Percentiles rank a stretch among this genome's conserved stretches.
Conservation (phyloP, 2,888 invertebrate genomes). For the Lomographa bimaculata region DNA sequence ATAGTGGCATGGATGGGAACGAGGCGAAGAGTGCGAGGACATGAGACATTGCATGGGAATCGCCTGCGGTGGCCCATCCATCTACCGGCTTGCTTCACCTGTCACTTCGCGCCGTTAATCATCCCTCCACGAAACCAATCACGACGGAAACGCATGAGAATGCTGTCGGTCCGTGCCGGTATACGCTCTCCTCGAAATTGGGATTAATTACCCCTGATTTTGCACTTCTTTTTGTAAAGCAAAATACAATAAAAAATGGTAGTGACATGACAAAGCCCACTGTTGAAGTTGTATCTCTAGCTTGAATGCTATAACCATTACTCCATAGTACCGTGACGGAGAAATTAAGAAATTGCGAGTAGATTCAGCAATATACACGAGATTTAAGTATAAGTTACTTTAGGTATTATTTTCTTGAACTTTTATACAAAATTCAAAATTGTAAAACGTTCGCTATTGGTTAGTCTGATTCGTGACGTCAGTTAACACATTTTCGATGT, state of each 20-base stretch:
- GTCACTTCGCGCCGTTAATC: conserved; percentile 58
- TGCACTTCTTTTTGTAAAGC: conserved; percentile 5
- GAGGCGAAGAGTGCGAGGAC: conserved; percentile 28
- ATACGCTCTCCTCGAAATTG: conserved; percentile 27
- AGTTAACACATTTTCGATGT: too few relatives aligned
- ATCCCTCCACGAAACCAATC: conserved; percentile 51
- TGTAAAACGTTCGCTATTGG: too few relatives aligned
- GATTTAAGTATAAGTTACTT: too few relatives aligned
- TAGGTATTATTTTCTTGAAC: too few relatives aligned
- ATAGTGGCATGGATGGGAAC: conserved; percentile 51
- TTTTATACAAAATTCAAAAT: too few relatives aligned
- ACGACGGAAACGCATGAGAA: conserved; percentile 43
- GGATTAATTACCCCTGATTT: conserved; percentile 21
- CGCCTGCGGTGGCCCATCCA: conserved; percentile 67
- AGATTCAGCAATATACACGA: too few relatives aligned
- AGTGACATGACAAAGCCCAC: too few relatives aligned
- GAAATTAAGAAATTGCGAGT: too few relatives aligned
- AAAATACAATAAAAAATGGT: not conserved
- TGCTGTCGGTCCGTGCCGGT: conserved; percentile 34
- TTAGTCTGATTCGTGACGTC: too few relatives aligned
- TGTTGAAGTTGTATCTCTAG: too few relatives aligned
- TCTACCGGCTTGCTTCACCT: conserved; percentile 45
- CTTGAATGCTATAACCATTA: too few relatives aligned
- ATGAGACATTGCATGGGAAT: conserved; percentile 55
- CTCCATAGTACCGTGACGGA: too few relatives aligned